Base-by-base conservation (phyloP, 2,888 invertebrate genomes). In the Coremacera marginata region DNA sequence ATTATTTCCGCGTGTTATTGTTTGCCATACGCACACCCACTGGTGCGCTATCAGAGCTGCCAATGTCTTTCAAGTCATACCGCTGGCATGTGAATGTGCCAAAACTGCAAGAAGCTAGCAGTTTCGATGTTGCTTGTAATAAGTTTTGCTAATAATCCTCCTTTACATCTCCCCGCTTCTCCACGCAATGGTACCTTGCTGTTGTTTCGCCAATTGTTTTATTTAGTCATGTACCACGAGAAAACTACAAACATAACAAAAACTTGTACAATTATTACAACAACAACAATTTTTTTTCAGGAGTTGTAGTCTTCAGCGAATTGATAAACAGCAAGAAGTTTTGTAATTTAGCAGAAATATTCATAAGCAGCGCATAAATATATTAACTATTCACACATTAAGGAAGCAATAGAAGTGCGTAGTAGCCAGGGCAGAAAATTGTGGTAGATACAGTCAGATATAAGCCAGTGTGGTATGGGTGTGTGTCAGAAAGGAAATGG, bases 331-430 rank as follows among this genome's bases (percentile, higher is more conserved):
- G 51, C 68, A 68, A 72, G 37, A 60, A 62, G 25, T 62, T 72
- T 37, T 60, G 72, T 72, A 60, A 72, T 72, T 72, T 49, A 62
- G 44, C 62, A 60, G 72, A 62, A 72, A 49, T 72, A 72, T 72
- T 72, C 72, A 72, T 72, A 62, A 49, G 49, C 62, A 27, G 60
- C 44, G 27, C 49, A 60, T 72, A 72, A 57, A 72, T 72, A 72
- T 49, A 62, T 72, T 62, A 27, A 16, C 22, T 62, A 16, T 27
- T 16, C 27, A 5, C 8, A 25, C 27, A 25, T 62, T 27, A 62
- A 25, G 14, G 14, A 27, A 14, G 4, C 11, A 16, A 31, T 11
- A 44, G 44, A 14, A 44, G 44, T 2, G 1, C 44, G 1, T 14
- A 3, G 44, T 14, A 7, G 44, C 11, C 44, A 44, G 14, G 2